Evolutionary conservation across 2,888 invertebrate species (phyloP).

Genomic region (Drosophila yooni): DNA sequence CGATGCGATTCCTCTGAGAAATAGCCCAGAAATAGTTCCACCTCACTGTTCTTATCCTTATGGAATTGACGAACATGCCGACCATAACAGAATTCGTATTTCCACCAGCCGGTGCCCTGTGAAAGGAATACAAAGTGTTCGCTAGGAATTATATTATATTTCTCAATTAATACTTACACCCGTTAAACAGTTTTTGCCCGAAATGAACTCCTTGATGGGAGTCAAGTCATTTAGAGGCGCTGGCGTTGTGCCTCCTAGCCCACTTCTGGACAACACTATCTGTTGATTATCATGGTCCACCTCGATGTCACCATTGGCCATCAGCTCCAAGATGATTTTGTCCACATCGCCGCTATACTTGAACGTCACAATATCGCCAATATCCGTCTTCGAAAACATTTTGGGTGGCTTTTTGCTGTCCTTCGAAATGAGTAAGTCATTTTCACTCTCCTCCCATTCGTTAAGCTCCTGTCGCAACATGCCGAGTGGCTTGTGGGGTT

Average conservation of each 20-base stretch:
- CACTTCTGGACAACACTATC: conserved; percentile 30
- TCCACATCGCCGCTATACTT: conserved; percentile 81
- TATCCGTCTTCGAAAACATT: conserved; percentile 60
- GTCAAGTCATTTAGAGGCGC: conserved; percentile 86
- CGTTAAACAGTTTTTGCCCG: conserved; percentile 93
- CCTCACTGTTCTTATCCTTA: conserved; percentile 90
- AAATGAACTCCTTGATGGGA: conserved; percentile 92
- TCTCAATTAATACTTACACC: conserved; percentile 87
- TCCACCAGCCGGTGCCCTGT: conserved; percentile 98
- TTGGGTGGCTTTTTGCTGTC: conserved; percentile 81
- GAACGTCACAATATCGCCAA: conserved; percentile 65
- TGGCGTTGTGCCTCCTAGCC: conserved; percentile 42
- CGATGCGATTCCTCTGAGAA: conserved; percentile 93
- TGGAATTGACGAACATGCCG: conserved; percentile 95
- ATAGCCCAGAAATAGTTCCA: conserved; percentile 91
- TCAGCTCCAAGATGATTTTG: conserved; percentile 82
- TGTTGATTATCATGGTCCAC: conserved; percentile 52
- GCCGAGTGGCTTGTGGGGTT: conserved; percentile 90
- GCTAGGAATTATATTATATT: fast-evolving
- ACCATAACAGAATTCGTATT: conserved; percentile 98
- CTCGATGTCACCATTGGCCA: conserved; percentile 67
- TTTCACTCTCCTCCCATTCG: conserved; percentile 87
- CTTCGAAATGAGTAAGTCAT: conserved; percentile 84
- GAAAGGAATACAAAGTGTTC: background rate
- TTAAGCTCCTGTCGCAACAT: conserved; percentile 90